A percentile compares a stretch with the other conserved stretches of the same genome.
These are phyloP conservation scores for Pelodytes ibericus DNA, from an alignment of 2,797 vertebrate species.

Conservation along the genomic window DNA sequence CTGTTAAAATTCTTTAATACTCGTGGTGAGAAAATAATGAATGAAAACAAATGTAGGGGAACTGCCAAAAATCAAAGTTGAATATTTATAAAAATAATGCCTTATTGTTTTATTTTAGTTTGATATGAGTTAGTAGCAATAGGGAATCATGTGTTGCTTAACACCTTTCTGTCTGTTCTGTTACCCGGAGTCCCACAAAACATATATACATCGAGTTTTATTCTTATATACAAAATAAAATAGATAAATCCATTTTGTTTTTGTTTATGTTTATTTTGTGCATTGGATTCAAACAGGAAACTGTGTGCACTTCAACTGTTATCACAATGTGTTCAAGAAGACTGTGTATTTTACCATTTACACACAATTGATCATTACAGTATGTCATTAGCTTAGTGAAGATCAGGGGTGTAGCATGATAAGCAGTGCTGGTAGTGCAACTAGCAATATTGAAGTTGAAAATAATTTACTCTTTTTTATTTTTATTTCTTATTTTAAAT, in stretches of 20 bases:
- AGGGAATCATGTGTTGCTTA: too few species aligned
- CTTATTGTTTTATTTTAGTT: too few species aligned
- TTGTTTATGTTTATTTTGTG: constrained; percentile 83
- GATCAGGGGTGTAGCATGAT: constrained; percentile 83
- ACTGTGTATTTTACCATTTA: constrained; percentile 91
- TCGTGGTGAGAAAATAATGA: too few species aligned
- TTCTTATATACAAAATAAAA: constrained; percentile 41
- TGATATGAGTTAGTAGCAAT: too few species aligned
- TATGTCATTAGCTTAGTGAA: constrained; percentile 83
- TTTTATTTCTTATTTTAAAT: constrained; percentile 71
- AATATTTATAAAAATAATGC: too few species aligned
- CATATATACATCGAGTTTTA: not conserved
- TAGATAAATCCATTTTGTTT: constrained; percentile 69
- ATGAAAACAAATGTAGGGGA: too few species aligned
- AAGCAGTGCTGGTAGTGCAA: constrained; percentile 83
- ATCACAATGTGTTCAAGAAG: constrained; percentile 94
- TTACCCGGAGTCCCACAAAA: not conserved
- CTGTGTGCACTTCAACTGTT: constrained; percentile 91
- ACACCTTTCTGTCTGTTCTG: not conserved
- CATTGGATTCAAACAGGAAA: constrained; percentile 93
- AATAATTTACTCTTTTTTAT: constrained; percentile 91
- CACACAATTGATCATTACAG: constrained; percentile 87
- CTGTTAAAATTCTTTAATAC: too few species aligned
- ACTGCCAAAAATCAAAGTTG: too few species aligned
- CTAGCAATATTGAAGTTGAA: constrained; percentile 90